Percentiles rank a stretch among this genome's conserved stretches.
Conservation (phyloP, 2,888 invertebrate genomes). For the Hemithea aestivaria region DNA sequence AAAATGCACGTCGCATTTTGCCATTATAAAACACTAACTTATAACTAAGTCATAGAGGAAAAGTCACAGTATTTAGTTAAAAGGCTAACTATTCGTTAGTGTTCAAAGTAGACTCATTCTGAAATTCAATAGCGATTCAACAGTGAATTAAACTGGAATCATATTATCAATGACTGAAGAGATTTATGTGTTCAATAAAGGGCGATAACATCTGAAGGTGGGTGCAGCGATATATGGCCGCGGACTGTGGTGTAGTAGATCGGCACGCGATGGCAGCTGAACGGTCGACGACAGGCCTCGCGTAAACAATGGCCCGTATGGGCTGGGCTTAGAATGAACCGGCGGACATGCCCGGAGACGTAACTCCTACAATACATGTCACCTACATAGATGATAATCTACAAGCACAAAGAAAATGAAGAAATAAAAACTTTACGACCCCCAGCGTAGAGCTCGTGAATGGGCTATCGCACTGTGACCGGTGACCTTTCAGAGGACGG, state of each 20-base stretch:
- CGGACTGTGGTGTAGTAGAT: conserved; percentile 15
- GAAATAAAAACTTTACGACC: conserved; percentile 16
- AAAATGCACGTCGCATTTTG: background rate
- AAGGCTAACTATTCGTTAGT: no score
- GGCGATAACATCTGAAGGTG: conserved; percentile 38
- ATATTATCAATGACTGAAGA: conserved; percentile 23
- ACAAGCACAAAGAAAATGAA: conserved; percentile 9
- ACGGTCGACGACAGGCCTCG: conserved; percentile 38
- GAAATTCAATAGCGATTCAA: conserved; percentile 6
- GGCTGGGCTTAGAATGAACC: conserved; percentile 29
- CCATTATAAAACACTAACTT: no score
- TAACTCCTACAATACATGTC: conserved; percentile 26
- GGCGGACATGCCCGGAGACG: conserved; percentile 28
- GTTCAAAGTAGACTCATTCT: conserved; percentile 5
- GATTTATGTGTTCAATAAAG: conserved; percentile 21
- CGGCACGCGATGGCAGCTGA: conserved; percentile 38
- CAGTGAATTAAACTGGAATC: conserved; percentile 12
- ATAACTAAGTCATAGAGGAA: no score
- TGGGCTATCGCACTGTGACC: conserved; percentile 31
- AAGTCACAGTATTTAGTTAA: no score
- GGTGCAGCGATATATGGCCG: conserved; percentile 44
- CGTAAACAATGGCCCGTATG: conserved; percentile 41
- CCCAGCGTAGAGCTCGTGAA: conserved; percentile 29
- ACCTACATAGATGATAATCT: conserved; percentile 15
- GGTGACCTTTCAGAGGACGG: conserved; percentile 41